Conservation (phyloP, 2,888 invertebrate species). For the Drosophila anceps region DNA sequence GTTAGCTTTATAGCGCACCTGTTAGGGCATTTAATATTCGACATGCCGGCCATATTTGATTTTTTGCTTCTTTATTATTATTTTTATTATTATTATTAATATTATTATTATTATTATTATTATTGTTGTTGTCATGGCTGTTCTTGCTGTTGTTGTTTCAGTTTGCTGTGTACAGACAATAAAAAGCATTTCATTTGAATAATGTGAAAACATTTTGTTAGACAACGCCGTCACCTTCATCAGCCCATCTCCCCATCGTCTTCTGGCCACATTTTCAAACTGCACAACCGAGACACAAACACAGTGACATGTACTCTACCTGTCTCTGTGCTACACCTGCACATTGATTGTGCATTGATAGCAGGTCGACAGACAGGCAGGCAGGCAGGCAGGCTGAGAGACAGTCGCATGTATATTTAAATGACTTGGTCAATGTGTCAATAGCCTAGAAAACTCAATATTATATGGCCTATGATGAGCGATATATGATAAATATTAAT, state of each 20-base stretch:
- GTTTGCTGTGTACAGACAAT: constrained; percentile 57
- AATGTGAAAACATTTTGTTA: constrained; percentile 75
- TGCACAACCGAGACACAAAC: background rate
- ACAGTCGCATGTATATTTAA: constrained; percentile 9
- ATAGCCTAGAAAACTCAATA: constrained; percentile 27
- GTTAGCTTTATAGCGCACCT: background rate
- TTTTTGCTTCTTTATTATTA: constrained; percentile 26
- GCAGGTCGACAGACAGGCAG: constrained; percentile 12
- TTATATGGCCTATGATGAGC: background rate
- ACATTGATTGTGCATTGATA: constrained; percentile 64
- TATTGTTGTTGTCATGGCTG: background rate
- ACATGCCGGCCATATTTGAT: background rate
- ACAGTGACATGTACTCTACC: constrained; percentile 5
- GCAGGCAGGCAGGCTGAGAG: constrained; percentile 6
- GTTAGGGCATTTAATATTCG: constrained; percentile 2
- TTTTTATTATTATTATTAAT: constrained; percentile 24
- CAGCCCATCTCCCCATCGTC: constrained; percentile 11
- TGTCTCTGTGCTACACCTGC: constrained; percentile 4
- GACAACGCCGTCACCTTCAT: constrained; percentile 35
- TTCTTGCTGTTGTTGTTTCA: constrained; percentile 18
- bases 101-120: constrained; percentile 25
- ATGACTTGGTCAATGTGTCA: constrained; percentile 44
- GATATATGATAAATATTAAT: background rate
- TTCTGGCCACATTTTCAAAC: constrained; percentile 13
- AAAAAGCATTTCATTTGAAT: constrained; percentile 76